Base-by-base conservation (phyloP, 1,140 invertebrate species). In the Zelostemma sp. region DNA sequence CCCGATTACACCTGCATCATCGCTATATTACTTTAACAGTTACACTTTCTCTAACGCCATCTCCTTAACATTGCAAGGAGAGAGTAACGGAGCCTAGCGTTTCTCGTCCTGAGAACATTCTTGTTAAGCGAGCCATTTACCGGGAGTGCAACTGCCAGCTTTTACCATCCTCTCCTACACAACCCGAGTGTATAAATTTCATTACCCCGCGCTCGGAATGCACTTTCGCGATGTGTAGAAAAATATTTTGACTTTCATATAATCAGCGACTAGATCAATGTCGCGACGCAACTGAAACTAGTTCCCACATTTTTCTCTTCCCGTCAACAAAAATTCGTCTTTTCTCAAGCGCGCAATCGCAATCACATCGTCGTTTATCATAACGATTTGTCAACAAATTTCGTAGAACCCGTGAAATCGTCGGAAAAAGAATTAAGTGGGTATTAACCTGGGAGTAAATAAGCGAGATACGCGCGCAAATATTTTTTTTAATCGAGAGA, bases 1-100 rank as follows among this genome's bases (percentile, higher is more conserved):
- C 75, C 51, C 70, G 80, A 82, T 83, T 81, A 82, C 80, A 83
- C 80, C 75, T 78, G 74, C 78, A 78, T 80, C 80, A 74, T 81
- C 77, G 69, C 76, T 80, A 78, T 80, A 80, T 83, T 82, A 83
- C 80, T 77, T 72, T 72, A 78, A 79, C 80, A 81, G 80, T 83
- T 82, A 81, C 77, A 83, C 81, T 83, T 83, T 83, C 81, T 72
- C 68, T 68, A 73, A 68, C 72, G 72, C 69, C 67, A 72, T 75
- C 75, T 76, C 68, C 56, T 60, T 47, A 16, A 33, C 70, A 25
- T 50, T 62, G 49, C 51, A 71, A 69, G 70, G 78, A 77, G 69
- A 79, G 77, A 79, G 76, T 72, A 70, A 66, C 57, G 28, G 50
- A 51, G 58, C 51, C 3, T 67, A 58, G 40, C 48, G 51, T 68